Percentiles rank a stretch among this genome's conserved stretches.
These are phyloP conservation scores for Nymphicus hollandicus DNA, from an alignment of 2,113 vertebrate genomes.

Conservation along the genomic window DNA sequence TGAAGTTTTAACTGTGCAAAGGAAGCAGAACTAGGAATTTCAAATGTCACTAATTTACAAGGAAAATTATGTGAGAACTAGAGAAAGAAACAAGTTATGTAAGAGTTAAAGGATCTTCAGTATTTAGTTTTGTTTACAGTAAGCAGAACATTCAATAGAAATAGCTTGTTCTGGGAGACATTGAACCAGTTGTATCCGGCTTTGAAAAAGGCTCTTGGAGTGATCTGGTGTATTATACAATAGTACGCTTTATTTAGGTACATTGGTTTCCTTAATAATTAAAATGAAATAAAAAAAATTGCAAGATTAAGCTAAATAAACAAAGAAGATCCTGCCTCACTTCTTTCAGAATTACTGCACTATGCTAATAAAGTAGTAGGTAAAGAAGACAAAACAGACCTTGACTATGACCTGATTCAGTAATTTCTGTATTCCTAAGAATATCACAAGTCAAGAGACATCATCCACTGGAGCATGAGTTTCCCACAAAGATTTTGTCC, in stretches of 20 bases:
- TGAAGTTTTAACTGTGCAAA: neutral
- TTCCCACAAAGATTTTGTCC: neutral
- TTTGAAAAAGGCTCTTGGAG: neutral
- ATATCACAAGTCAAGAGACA: neutral
- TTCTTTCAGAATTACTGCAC: neutral
- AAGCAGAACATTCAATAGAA: neutral
- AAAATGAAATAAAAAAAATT: neutral
- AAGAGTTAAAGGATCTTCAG: neutral
- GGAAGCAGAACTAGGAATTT: neutral
- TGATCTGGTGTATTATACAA: neutral
- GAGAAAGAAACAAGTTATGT: neutral
- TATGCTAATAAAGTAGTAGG: neutral
- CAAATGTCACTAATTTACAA: neutral
- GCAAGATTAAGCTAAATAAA: neutral
- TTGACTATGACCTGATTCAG: neutral
- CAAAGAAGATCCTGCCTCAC: neutral
- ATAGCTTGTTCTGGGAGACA: neutral
- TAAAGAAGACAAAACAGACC: neutral
- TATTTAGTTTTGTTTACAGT: neutral
- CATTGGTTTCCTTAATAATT: neutral
- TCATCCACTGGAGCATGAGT: neutral
- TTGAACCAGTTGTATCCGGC: neutral
- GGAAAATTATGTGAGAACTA: neutral
- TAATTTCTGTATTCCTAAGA: neutral
- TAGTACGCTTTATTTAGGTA: neutral